Evolutionary conservation across 1,140 invertebrate genomes (phyloP).

Genomic region (Leptinotarsa texana): DNA sequence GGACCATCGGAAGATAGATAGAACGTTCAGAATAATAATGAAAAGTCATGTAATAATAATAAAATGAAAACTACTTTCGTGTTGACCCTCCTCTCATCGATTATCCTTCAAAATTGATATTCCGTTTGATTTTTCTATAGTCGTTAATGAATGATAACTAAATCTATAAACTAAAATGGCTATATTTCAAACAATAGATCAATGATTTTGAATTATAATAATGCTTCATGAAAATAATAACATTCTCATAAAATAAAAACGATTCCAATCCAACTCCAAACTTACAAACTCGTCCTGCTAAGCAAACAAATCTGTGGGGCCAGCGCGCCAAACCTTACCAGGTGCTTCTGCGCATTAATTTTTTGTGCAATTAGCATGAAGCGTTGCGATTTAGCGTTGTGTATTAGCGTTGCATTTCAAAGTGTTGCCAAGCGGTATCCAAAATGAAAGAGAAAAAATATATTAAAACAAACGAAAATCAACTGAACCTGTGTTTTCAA

Average conservation of each 20-base stretch:
- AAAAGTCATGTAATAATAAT: too few species aligned
- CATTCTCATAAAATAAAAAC: not conserved
- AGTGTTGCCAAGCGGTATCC: conserved; percentile 47
- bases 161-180: too few species aligned
- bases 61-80: too few species aligned
- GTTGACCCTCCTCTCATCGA: too few species aligned
- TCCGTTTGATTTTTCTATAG: too few species aligned
- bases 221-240: not conserved
- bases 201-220: too few species aligned
- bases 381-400: conserved; percentile 35
- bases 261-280: conserved; percentile 24
- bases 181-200: too few species aligned
- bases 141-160: too few species aligned
- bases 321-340: conserved; percentile 54
- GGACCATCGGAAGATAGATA: too few species aligned
- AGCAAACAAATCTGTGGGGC: conserved; percentile 54
- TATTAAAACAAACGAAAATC: conserved; percentile 22
- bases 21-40: too few species aligned
- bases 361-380: conserved; percentile 47
- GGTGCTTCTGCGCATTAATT: conserved; percentile 47
- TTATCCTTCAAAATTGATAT: too few species aligned
- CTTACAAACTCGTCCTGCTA: conserved; percentile 45
- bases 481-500: conserved; percentile 46
- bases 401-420: conserved; percentile 1
- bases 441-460: conserved; percentile 49